Evolutionary conservation across 2,113 vertebrate genomes (phyloP).

Genomic region (Heterochromis multidens): DNA sequence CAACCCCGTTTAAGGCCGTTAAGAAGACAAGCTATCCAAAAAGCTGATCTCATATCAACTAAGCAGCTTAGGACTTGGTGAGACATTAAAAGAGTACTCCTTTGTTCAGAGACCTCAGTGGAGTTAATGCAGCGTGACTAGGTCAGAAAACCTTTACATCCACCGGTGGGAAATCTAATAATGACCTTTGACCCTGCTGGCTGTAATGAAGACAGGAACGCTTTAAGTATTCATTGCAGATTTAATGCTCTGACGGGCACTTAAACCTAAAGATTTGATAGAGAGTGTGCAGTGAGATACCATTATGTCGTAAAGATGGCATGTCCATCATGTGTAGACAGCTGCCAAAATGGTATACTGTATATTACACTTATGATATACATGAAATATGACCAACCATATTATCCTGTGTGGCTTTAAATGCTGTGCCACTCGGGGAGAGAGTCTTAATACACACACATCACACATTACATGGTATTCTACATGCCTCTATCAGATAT

Average conservation of each 20-base stretch:
- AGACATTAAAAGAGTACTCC: slow-evolving; percentile 43
- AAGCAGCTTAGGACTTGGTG: slow-evolving; percentile 43
- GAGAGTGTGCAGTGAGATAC: slow-evolving; percentile 24
- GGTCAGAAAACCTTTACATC: slow-evolving; percentile 40
- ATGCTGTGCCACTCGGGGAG: background rate
- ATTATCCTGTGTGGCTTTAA: background rate
- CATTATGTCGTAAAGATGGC: slow-evolving; percentile 39
- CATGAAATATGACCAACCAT: slow-evolving; percentile 26
- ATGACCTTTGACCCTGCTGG: slow-evolving; percentile 42
- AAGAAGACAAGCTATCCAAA: slow-evolving; percentile 40
- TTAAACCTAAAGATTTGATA: slow-evolving; percentile 12
- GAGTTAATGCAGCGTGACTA: slow-evolving; percentile 49
- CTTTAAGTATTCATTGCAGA: slow-evolving; percentile 23
- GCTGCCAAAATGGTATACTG: slow-evolving; percentile 37
- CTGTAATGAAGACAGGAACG: slow-evolving; percentile 6
- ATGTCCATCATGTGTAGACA: slow-evolving; percentile 25
- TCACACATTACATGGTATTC: slow-evolving; percentile 30
- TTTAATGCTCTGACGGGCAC: slow-evolving; percentile 18
- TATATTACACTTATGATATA: slow-evolving; percentile 17
- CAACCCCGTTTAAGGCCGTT: slow-evolving; percentile 29
- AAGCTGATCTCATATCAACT: slow-evolving; percentile 61
- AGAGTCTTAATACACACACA: slow-evolving; percentile 30
- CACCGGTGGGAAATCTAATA: slow-evolving; percentile 37
- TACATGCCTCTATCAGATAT: slow-evolving; percentile 64
- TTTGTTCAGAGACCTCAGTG: slow-evolving; percentile 47